Base-by-base conservation (phyloP, 1,140 invertebrate species). In the Zaprionus inermis region DNA sequence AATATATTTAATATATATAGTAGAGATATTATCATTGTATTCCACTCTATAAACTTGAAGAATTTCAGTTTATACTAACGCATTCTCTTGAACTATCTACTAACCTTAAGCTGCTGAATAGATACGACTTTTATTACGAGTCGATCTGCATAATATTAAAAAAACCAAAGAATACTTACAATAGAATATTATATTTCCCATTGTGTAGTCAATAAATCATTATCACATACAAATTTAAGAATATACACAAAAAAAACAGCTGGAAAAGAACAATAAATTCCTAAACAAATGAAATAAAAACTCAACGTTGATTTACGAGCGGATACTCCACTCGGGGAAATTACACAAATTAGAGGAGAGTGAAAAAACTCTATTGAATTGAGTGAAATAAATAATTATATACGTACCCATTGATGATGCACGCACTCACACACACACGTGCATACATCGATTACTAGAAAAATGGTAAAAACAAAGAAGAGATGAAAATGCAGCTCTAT, bases 281-380 rank as follows among this genome's bases (percentile, higher is more conserved):
- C 34, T n/a, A 44, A 70, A 38, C 56, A 51, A 58, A 76, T 58
- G 58, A 20, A 44, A 68, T 10, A 63, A 63, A 75, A 78, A 64
- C 9, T 14, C 67, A 36, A 22, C 49, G 51, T 65, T 76, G 63
- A 85, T 66, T 78, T 69, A 78, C 64, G 59, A 69, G 32, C 60
- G 60, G 18, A 78, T 77, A 69, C 60, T 64, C 22, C 56, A 77
- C n/a, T 38, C 51, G 18, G 44, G 16, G 55, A 55, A 78, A 85
- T 81, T 80, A 81, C 49, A 79, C 52, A 76, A 79, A 72, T 84
- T 73, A 52, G 52, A 51, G 5, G 14, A 76, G 59, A 41, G n/a
- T 0, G 44, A 38, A 77, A 59, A 70, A 80, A 80, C 71, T 68
- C 55, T 49, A 16, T 41, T 77, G 20, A 20, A 76, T 57, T 24